Evolutionary conservation across 2,888 invertebrate species (phyloP).

Genomic region (Spisula solida): DNA sequence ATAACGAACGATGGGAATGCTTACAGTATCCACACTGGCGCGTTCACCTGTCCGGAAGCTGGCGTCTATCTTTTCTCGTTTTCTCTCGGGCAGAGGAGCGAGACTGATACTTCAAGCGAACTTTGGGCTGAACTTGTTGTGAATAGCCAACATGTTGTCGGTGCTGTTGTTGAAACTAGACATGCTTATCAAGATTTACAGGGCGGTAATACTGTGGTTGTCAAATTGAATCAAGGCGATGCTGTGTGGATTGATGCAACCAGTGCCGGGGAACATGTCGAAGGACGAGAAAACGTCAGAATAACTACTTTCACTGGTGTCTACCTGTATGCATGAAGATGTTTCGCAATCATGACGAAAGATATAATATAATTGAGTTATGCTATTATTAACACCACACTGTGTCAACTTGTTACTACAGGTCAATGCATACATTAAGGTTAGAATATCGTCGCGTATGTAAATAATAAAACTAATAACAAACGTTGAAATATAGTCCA

Average conservation of each 20-base stretch:
- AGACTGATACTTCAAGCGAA: not conserved
- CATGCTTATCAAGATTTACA: constrained; percentile 37
- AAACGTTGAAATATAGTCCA: too few species aligned
- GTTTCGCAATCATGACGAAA: not conserved
- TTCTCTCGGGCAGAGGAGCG: constrained; percentile 22
- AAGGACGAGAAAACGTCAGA: constrained; percentile 1
- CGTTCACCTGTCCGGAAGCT: constrained; percentile 30
- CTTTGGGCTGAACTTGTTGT: constrained; percentile 15
- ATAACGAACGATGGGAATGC: not conserved
- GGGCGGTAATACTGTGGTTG: constrained; percentile 36
- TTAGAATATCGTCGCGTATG: too few species aligned
- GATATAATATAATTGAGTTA: too few species aligned
- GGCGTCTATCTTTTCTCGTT: constrained; percentile 22
- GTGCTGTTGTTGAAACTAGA: constrained; percentile 18
- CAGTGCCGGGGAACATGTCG: not conserved
- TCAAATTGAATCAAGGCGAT: constrained; percentile 22
- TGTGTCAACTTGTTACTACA: too few species aligned
- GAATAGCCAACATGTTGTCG: not conserved
- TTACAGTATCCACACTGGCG: constrained; percentile 35
- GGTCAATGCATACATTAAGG: too few species aligned
- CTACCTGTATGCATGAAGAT: constrained; percentile 28
- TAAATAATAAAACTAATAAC: too few species aligned
- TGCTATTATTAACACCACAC: too few species aligned
- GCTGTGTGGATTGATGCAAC: constrained; percentile 30
- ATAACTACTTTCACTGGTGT: constrained; percentile 39